Evolutionary conservation across 2,888 invertebrate genomes (phyloP), one percentile per base, ranked within the genome.

Genomic region (Drosophila pegasa): DNA sequence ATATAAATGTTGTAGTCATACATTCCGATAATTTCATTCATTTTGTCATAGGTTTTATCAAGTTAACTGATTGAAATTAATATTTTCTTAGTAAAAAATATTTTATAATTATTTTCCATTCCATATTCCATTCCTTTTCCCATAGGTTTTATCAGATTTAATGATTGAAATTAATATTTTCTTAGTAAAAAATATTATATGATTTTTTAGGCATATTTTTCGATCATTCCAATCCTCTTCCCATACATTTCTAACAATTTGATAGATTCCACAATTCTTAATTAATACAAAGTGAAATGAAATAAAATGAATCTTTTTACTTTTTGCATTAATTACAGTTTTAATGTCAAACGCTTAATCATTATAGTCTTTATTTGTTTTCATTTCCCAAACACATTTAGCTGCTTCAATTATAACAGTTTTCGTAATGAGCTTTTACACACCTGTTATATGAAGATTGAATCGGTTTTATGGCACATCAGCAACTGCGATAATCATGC

Each of bases 401-500:
- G 56, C 72, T 47, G 47, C 72, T 56, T 47, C 10, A 35, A 12
- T 54, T 37, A 54, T 43, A 57, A 52, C 55, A 9, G 48, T 54
- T 51, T 55, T 45, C 18, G 22, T 25, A 47, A 50, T 50, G 37
- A 18, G 18, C 9, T 59, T 48, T 56, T 52, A 48, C 18, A 52
- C 74, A 78, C 78, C 74, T 78, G 74, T 58, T 71, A 71, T 75
- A 41, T 38, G 9, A 35, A n/a, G 58, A 60, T 66, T 31, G 35
- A 61, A 59, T 67, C 58, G 54, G 33, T 67, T 78, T 78, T 62
- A 61, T 62, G 74, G 47, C 75, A 31, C 54, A 62, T 78, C 68
- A 67, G 56, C 61, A 67, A 59, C 68, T 62, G 37, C 40, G 75
- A 56, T 73, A 59, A 78, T 74, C 51, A 62, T 35, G 45, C 68